Base-by-base conservation (phyloP, 2,888 invertebrate genomes). In the Epirrita christyi region DNA sequence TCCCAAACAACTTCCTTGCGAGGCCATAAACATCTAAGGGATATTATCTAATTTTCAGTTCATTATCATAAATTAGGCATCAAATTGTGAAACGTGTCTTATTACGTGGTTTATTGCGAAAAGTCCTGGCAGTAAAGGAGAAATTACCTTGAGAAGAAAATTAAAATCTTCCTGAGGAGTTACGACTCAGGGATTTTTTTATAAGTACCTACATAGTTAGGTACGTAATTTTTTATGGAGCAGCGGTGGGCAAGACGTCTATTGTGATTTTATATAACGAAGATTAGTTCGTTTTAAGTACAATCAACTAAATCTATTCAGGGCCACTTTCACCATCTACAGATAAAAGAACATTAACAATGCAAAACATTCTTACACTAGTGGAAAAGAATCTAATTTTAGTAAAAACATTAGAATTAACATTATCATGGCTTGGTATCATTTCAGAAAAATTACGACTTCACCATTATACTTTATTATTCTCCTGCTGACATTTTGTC, bases 21-120 rank as follows among this genome's bases (percentile, higher is more conserved):
- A 14, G 42, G 4, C 29, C 53, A 46, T 63, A 57, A 63, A 59
- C 53, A 61, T 59, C 38, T 44, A 42, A 44, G 49, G 27, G 37
- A 50, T 59, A 51, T 50, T 41, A 46, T 45, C 52, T 60, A 61
- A 66, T 67, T 66, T 63, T 58, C 61, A 59, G 55, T 63, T 67
- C 61, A 61, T 63, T 67, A 64, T 58, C 63, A 63, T 67, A 64
- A 67, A 61, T 67, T 63, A 67, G 52, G 59, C 58, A 61, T 64
- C 61, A 64, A 67, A 59, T 63, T 59, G 53, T 61, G 62, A 45
- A 57, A 57, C 59, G 66, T 55, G 56, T 67, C 61, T 49, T 67
- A 67, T 67, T 67, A 58, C 66, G 55, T 50, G 52, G 61, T 59
- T 63, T 61, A 63, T 52, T 57, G 55, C 57, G 40, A 53, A 54